These are phyloP conservation scores for Jordanella pulchra DNA, from an alignment of 2,797 vertebrate genomes.

Conservation along the genomic window DNA sequence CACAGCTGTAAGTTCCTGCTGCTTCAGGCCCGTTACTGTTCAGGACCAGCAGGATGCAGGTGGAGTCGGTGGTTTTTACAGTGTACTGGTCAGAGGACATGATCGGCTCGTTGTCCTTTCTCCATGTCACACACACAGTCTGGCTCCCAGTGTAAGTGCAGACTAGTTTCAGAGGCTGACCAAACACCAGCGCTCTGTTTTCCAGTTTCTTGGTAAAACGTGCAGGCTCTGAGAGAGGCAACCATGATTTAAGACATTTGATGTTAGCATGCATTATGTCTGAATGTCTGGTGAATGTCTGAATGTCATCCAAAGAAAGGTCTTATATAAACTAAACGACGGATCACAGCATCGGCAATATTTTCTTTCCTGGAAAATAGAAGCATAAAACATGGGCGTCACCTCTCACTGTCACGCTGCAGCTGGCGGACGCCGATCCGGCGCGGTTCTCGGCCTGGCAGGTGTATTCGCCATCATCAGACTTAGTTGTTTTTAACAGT, in stretches of 20 bases:
- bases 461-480: slow-evolving; percentile 86
- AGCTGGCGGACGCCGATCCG: slow-evolving; percentile 77
- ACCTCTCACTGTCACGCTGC: slow-evolving; percentile 1
- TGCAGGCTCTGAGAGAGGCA: slow-evolving; percentile 72
- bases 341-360: not conserved
- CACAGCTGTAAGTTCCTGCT: slow-evolving; percentile 86
- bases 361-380: not conserved
- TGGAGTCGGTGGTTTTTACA: slow-evolving; percentile 84
- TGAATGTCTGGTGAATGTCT: too few relatives aligned
- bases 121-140: slow-evolving; percentile 87
- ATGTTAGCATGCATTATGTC: too few relatives aligned
- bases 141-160: slow-evolving; percentile 86
- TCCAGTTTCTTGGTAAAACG: slow-evolving; percentile 86
- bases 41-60: slow-evolving; percentile 75
- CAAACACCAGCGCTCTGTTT: slow-evolving; percentile 82
- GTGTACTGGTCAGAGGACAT: slow-evolving; percentile 82
- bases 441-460: slow-evolving; percentile 93
- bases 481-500: slow-evolving; percentile 84
- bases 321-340: not conserved
- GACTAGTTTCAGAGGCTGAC: slow-evolving; percentile 85
- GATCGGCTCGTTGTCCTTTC: slow-evolving; percentile 79
- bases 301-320: not conserved
- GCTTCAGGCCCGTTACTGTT: slow-evolving; percentile 74
- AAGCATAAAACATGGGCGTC: not conserved
- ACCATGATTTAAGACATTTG: slow-evolving; percentile 8